phyloP scores from a whole-genome alignment of 2,113 vertebrate species.

The Rhodinocichla rosea region DNA sequence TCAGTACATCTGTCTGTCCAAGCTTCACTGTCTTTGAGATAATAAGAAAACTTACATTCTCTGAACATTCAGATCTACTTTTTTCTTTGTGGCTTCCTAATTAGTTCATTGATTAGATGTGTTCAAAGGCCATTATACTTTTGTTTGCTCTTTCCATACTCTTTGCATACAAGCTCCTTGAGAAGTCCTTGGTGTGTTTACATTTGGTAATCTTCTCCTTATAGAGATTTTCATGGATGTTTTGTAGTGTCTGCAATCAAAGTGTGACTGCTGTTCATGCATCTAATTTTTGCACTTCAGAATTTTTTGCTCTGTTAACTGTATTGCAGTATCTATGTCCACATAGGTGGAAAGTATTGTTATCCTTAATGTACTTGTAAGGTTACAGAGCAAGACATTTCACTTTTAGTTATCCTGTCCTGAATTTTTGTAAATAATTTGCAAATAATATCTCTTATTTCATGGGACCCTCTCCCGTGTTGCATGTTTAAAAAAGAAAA shows the following conservation, averaged over 20 bases:
- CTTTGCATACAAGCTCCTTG: background rate
- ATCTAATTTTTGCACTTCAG: background rate
- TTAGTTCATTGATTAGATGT: background rate
- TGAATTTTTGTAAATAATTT: background rate
- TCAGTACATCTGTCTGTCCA: background rate
- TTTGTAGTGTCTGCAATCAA: background rate
- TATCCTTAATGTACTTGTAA: background rate
- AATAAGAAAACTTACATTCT: background rate
- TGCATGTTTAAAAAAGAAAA: background rate
- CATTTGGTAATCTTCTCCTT: background rate
- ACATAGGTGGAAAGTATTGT: background rate
- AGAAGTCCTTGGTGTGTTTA: background rate
- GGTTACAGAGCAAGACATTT: background rate
- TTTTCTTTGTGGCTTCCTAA: background rate
- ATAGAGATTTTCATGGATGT: background rate
- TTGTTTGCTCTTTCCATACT: background rate
- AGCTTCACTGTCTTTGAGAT: background rate
- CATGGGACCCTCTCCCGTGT: rapidly evolving
- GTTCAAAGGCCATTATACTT: background rate
- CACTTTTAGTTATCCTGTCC: background rate
- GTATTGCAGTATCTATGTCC: background rate
- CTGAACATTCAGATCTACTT: background rate
- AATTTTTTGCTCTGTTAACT: background rate
- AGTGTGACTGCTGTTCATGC: background rate
- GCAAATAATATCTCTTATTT: background rate